phyloP scores from a whole-genome alignment of 2,888 invertebrate species.

The Pocota personata region DNA sequence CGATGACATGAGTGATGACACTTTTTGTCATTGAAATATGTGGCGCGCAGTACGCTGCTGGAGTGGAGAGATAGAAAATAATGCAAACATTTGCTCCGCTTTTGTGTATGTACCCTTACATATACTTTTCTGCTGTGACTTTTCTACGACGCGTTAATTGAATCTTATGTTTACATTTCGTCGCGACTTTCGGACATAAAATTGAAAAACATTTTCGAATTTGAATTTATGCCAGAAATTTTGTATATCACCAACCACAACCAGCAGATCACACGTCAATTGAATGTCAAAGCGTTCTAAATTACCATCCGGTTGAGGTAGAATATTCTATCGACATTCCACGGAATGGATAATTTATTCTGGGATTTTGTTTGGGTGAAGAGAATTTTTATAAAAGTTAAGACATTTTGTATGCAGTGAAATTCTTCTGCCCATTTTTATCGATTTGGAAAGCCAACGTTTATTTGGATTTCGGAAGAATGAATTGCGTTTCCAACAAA shows the following conservation, averaged over 20 bases:
- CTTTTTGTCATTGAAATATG: constrained; percentile 22
- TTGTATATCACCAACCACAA: neutral
- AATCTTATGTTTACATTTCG: constrained; percentile 69
- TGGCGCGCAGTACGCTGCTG: neutral
- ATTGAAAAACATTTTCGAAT: constrained; percentile 12
- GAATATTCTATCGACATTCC: constrained; percentile 34
- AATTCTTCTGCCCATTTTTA: constrained; percentile 30
- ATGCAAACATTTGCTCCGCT: constrained; percentile 42
- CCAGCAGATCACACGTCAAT: constrained; percentile 59
- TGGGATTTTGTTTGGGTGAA: constrained; percentile 11
- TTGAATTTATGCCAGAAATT: constrained; percentile 41
- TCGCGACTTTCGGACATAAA: constrained; percentile 33
- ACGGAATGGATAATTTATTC: constrained; percentile 59
- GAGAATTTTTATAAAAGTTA: constrained; percentile 8
- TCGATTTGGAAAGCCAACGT: constrained; percentile 55
- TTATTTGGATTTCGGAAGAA: constrained; percentile 62
- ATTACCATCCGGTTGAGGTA: constrained; percentile 58
- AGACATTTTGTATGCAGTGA: constrained; percentile 55
- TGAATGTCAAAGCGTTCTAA: constrained; percentile 65
- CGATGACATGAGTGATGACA: constrained; percentile 44
- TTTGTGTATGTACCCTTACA: constrained; percentile 24
- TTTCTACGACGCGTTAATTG: constrained; percentile 54
- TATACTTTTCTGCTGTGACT: constrained; percentile 24
- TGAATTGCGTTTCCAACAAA: constrained; percentile 61
- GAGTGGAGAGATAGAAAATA: too few relatives aligned